These are phyloP conservation scores for Myripristis jacobus DNA, from an alignment of 2,797 vertebrate species.

Conservation along the genomic window DNA sequence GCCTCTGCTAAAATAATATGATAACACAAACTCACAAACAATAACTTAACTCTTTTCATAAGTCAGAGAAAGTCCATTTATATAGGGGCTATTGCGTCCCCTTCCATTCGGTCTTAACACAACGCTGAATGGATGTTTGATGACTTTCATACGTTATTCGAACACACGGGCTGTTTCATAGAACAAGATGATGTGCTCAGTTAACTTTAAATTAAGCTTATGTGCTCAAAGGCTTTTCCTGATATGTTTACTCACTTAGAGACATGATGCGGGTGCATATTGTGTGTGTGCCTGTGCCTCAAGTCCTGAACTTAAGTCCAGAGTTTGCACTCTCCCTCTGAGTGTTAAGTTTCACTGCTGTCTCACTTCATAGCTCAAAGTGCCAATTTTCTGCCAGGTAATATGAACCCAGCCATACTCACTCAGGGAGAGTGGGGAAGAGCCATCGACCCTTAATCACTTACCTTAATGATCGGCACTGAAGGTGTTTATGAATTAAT, in stretches of 20 bases:
- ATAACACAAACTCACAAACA: constrained; percentile 50
- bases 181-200: background rate
- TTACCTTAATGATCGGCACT: constrained; percentile 63
- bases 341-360: constrained; percentile 64
- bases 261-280: background rate
- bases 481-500: constrained; percentile 67
- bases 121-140: background rate
- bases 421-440: constrained; percentile 34
- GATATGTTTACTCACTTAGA: background rate
- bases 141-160: background rate
- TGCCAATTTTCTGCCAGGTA: constrained; percentile 63
- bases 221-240: background rate
- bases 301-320: constrained; percentile 26
- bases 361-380: constrained; percentile 49
- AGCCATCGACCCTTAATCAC: constrained; percentile 61
- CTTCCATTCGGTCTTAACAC: background rate
- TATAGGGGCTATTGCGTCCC: background rate
- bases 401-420: constrained; percentile 59
- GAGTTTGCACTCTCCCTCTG: constrained; percentile 29
- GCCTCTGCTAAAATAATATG: constrained; percentile 45
- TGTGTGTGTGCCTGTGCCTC: background rate
- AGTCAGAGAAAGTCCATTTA: constrained; percentile 31
- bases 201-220: background rate
- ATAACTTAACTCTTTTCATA: constrained; percentile 26
- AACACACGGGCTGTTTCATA: background rate